A percentile compares a stretch with the other conserved stretches of the same genome.
Evolutionary conservation across 2,797 vertebrate species (phyloP).

Genomic region (Sphenopsis melanotis): DNA sequence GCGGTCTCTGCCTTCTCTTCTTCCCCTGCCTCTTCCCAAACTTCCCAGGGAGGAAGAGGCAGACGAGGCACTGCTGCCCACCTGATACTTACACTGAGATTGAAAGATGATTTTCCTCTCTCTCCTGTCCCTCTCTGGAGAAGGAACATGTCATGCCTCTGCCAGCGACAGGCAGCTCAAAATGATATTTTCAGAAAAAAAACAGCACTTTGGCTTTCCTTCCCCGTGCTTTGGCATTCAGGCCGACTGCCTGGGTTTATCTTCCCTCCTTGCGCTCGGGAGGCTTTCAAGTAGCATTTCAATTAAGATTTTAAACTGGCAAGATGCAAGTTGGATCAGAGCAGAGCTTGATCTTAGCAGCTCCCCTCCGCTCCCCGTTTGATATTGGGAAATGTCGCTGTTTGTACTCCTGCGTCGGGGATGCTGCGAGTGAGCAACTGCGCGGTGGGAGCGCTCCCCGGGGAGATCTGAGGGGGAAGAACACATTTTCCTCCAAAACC

Average conservation of each 20-base stretch:
- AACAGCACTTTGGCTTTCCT: neutral
- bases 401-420: neutral
- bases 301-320: slow-evolving; percentile 43
- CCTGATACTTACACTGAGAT: neutral
- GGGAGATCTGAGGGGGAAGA: neutral
- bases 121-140: neutral
- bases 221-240: neutral
- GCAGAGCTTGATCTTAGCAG: slow-evolving; percentile 7
- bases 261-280: neutral
- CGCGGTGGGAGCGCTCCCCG: neutral
- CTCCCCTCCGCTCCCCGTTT: slow-evolving; percentile 1
- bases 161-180: neutral
- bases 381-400: slow-evolving; percentile 28
- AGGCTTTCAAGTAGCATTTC: slow-evolving; percentile 41
- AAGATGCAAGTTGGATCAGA: slow-evolving; percentile 9
- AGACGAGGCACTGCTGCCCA: neutral
- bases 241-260: neutral
- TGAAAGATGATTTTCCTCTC: neutral
- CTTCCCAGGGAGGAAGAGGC: neutral
- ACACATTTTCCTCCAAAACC: neutral
- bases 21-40: neutral
- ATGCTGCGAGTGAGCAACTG: neutral
- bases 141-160: neutral
- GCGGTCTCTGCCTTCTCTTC: neutral
- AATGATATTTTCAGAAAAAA: neutral